Evolutionary conservation across 2,113 vertebrate genomes (phyloP).

Genomic region (Corynorhinus townsendii): DNA sequence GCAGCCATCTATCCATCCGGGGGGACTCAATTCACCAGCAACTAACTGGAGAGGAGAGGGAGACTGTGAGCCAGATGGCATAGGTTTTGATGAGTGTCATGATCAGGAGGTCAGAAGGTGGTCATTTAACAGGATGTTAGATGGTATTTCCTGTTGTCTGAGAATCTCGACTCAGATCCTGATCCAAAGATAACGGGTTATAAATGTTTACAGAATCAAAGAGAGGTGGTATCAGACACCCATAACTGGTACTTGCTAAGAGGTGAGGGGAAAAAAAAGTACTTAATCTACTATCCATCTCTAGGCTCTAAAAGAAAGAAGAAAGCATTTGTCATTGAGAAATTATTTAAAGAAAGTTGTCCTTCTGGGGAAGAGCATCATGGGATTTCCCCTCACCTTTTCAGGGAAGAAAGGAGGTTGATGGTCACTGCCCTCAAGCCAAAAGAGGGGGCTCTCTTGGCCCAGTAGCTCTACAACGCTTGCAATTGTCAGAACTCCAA

Average conservation of each 20-base stretch:
- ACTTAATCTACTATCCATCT: not conserved
- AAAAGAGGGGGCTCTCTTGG: not conserved
- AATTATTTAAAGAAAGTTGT: not conserved
- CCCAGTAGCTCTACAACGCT: not conserved
- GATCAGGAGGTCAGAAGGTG: not conserved
- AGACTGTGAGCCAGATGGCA: not conserved
- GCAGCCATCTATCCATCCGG: not conserved
- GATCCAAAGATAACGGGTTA: not conserved
- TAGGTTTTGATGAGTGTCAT: not conserved
- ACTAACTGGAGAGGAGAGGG: not conserved
- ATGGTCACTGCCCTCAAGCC: not conserved
- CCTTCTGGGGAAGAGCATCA: not conserved
- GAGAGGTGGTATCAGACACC: not conserved
- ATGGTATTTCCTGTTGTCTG: not conserved
- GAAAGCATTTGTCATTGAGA: not conserved
- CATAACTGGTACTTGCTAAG: not conserved
- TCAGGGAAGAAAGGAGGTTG: not conserved
- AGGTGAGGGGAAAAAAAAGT: not conserved
- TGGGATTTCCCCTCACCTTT: not conserved
- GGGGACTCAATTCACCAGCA: not conserved
- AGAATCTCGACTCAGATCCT: not conserved
- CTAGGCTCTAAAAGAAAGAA: not conserved
- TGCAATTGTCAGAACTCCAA: not conserved
- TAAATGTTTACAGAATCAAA: constrained; percentile 4
- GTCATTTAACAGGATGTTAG: not conserved